Percentiles rank a stretch among this genome's conserved stretches.
Conservation (phyloP, 2,113 vertebrate species). For the Recurvirostra avosetta region DNA sequence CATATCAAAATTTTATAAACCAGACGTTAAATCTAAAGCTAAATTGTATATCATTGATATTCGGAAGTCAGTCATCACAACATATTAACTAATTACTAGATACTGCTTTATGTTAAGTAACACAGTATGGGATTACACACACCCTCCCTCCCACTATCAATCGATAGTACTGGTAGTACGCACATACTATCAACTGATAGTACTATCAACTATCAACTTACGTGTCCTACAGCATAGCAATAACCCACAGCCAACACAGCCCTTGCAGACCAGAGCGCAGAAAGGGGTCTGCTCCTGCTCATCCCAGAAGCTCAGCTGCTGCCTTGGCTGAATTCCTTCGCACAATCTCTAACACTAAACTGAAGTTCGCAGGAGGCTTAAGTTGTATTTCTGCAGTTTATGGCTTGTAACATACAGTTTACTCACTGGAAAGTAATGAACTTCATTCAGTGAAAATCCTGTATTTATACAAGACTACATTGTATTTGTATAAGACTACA, state of each 20-base stretch:
- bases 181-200: not conserved
- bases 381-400: not conserved
- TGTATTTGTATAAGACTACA: not conserved
- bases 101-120: not conserved
- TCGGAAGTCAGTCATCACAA: not conserved
- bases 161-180: not conserved
- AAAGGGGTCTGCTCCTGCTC: not conserved
- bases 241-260: not conserved
- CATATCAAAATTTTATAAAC: conserved; percentile 34
- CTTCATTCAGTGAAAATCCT: not conserved
- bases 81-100: not conserved
- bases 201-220: not conserved
- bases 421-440: not conserved
- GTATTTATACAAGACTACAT: not conserved
- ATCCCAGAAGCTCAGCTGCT: not conserved
- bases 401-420: not conserved
- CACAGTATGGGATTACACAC: not conserved
- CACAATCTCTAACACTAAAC: not conserved
- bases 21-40: not conserved
- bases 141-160: not conserved
- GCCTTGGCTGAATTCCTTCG: not conserved
- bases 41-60: not conserved
- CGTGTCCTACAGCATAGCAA: not conserved
- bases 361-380: not conserved
- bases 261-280: not conserved